These are phyloP conservation scores for Apodemia duryi DNA, from an alignment of 2,888 invertebrate genomes.

Conservation along the genomic window DNA sequence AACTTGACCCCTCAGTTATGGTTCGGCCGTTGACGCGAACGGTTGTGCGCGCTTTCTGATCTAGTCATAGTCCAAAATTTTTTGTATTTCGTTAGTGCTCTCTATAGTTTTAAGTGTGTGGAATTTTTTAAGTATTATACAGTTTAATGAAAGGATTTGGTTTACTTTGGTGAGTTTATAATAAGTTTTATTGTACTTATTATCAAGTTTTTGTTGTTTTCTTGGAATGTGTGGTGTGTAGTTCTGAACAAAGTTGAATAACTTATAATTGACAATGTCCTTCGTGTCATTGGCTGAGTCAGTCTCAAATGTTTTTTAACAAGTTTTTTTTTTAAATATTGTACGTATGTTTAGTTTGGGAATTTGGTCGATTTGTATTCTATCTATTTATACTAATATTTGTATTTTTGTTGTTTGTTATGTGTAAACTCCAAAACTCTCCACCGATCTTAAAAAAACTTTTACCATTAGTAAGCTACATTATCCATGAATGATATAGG, in stretches of 20 bases:
- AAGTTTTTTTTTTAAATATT: neutral
- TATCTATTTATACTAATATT: too few species aligned
- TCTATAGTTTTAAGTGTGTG: conserved; percentile 41
- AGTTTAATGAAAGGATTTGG: conserved; percentile 74
- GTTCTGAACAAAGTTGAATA: conserved; percentile 16
- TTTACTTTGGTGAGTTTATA: conserved; percentile 67
- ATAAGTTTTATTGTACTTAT: conserved; percentile 25
- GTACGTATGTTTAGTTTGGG: neutral
- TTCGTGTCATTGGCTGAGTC: conserved; percentile 10
- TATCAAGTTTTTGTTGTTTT: conserved; percentile 19
- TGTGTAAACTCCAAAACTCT: too few species aligned
- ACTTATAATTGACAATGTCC: conserved; percentile 17
- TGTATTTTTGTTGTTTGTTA: too few species aligned
- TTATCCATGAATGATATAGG: too few species aligned
- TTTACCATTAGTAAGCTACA: too few species aligned
- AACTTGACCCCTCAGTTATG: conserved; percentile 75
- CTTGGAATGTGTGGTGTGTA: conserved; percentile 22
- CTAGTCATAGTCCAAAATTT: conserved; percentile 76
- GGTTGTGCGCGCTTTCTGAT: conserved; percentile 63
- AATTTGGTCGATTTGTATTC: too few species aligned
- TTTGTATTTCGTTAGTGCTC: conserved; percentile 37
- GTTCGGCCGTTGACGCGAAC: conserved; percentile 66
- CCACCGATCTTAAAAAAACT: too few species aligned
- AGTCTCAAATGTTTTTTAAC: neutral
- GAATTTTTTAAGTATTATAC: conserved; percentile 40